These are phyloP conservation scores for Oophaga pumilio DNA, from an alignment of 2,113 vertebrate species.

Conservation along the genomic window DNA sequence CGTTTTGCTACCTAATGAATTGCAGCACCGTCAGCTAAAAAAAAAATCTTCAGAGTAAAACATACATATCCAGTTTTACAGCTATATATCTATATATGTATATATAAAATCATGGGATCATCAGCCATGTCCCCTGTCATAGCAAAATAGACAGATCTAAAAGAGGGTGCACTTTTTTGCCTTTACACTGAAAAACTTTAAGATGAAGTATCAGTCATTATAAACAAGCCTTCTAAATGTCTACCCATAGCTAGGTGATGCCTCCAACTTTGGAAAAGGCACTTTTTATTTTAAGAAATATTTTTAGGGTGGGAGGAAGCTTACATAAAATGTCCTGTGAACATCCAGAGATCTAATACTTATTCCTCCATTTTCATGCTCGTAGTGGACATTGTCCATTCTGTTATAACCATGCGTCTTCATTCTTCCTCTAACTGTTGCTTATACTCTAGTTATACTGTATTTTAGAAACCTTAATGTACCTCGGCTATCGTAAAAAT, in stretches of 20 bases:
- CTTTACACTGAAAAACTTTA: slow-evolving; percentile 1
- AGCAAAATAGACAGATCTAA: not conserved
- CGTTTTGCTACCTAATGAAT: slow-evolving; percentile 14
- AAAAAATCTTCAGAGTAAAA: slow-evolving; percentile 21
- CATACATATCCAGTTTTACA: slow-evolving; percentile 10
- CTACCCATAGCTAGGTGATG: not conserved
- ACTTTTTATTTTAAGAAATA: not conserved
- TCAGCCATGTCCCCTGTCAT: slow-evolving; percentile 1
- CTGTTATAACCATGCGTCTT: not conserved
- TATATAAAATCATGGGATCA: slow-evolving; percentile 19
- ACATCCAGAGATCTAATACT: not conserved
- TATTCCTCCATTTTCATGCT: not conserved
- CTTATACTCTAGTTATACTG: not conserved
- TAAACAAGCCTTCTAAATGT: not conserved
- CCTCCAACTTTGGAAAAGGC: slow-evolving; percentile 7
- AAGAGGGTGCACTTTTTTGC: not conserved
- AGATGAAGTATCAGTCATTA: not conserved
- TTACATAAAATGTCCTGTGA: not conserved
- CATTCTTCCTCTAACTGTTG: not conserved
- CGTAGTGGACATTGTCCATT: not conserved
- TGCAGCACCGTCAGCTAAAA: slow-evolving; percentile 4
- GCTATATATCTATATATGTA: slow-evolving; percentile 3
- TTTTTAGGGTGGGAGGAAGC: not conserved
- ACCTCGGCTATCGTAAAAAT: not conserved
- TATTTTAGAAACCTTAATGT: not conserved